Evolutionary conservation across 2,113 vertebrate species (phyloP).

Genomic region (Protobothrops flavoviridis): DNA sequence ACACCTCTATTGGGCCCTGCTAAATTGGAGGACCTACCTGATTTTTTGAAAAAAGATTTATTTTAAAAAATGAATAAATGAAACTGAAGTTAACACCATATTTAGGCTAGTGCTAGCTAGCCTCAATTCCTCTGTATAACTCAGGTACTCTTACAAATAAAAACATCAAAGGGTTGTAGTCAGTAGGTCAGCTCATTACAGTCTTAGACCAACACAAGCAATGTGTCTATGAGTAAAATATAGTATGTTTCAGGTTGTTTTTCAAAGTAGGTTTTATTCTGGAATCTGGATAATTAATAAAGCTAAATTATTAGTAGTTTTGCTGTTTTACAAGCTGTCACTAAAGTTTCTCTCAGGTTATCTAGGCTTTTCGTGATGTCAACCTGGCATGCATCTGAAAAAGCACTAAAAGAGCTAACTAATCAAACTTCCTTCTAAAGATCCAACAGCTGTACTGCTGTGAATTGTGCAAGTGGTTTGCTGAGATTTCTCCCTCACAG

Average conservation of each 20-base stretch:
- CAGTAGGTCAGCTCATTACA: neutral
- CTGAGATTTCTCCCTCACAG: neutral
- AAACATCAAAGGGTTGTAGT: neutral
- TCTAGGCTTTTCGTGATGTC: neutral
- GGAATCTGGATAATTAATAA: neutral
- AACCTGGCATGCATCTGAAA: neutral
- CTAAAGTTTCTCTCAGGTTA: neutral
- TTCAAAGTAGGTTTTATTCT: neutral
- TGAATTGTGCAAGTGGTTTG: neutral
- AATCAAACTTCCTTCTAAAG: neutral
- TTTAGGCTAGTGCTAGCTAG: neutral
- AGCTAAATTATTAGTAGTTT: neutral
- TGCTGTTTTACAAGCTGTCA: neutral
- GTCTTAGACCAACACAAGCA: neutral
- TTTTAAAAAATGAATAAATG: neutral
- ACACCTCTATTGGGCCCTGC: neutral
- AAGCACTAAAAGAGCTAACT: neutral
- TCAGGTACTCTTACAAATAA: neutral
- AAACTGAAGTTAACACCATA: neutral
- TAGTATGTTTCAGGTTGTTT: neutral
- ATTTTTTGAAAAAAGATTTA: neutral
- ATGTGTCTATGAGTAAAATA: neutral
- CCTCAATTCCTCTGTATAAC: neutral
- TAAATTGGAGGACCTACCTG: neutral
- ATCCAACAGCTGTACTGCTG: neutral